Conservation (phyloP, 2,888 invertebrate species). For the Drosophila meridionalis region DNA sequence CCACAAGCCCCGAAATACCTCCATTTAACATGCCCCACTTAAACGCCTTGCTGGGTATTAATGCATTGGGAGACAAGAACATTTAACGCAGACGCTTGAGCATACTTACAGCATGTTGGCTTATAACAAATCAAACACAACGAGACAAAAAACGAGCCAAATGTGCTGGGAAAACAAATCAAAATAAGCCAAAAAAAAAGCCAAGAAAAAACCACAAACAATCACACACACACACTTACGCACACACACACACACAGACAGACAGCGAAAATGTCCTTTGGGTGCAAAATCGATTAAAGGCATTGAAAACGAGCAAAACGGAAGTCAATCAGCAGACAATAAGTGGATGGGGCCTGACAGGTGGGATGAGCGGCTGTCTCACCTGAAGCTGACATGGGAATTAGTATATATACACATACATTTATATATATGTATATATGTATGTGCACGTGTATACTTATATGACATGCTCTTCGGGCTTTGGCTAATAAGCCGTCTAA, state of each 20-base stretch:
- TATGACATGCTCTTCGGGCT: slow-evolving; percentile 7
- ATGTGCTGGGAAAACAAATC: slow-evolving; percentile 63
- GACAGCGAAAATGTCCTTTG: slow-evolving; percentile 78
- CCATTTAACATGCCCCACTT: background rate
- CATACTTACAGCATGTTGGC: slow-evolving; percentile 37
- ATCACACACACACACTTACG: slow-evolving; percentile 50
- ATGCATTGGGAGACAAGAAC: slow-evolving; percentile 27
- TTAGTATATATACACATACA: slow-evolving; percentile 48
- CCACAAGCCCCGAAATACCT: background rate
- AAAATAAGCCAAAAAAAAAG: slow-evolving; percentile 52
- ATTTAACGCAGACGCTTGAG: slow-evolving; percentile 51
- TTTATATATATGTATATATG: slow-evolving; percentile 2
- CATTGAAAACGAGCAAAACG: slow-evolving; percentile 63
- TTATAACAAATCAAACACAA: slow-evolving; percentile 30
- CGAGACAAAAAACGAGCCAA: slow-evolving; percentile 14
- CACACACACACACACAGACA: slow-evolving; percentile 5
- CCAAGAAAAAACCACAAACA: slow-evolving; percentile 41
- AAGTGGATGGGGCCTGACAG: slow-evolving; percentile 5
- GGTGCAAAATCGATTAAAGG: slow-evolving; percentile 83
- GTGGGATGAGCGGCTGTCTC: slow-evolving; percentile 22
- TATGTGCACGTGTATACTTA: background rate
- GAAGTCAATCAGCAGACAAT: slow-evolving; percentile 80
- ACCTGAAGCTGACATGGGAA: slow-evolving; percentile 77
- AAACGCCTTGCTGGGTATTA: slow-evolving; percentile 6
- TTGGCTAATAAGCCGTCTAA: slow-evolving; percentile 65